Percentiles rank a stretch among this genome's conserved stretches.
phyloP scores from a whole-genome alignment of 1,140 invertebrate species.

The Apis mellifera region DNA sequence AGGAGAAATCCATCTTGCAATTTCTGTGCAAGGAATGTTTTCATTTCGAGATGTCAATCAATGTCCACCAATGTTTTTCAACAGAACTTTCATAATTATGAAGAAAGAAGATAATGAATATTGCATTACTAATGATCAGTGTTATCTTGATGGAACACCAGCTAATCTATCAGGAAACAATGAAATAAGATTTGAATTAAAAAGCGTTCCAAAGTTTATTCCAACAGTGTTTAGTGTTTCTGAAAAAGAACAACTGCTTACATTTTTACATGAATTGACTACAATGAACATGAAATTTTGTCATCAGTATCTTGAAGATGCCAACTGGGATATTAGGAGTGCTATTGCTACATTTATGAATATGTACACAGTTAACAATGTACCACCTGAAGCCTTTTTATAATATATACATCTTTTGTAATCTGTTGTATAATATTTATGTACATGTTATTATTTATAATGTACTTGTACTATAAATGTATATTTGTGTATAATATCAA shows the following conservation, averaged over 20 bases:
- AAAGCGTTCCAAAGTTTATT: conserved; percentile 63
- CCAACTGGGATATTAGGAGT: conserved; percentile 74
- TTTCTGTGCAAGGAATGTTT: conserved; percentile 76
- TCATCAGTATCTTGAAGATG: conserved; percentile 68
- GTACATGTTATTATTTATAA: not conserved
- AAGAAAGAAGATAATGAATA: conserved; percentile 77
- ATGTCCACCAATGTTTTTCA: conserved; percentile 71
- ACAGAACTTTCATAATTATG: conserved; percentile 75
- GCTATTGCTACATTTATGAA: conserved; percentile 76
- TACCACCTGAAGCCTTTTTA: conserved; percentile 74
- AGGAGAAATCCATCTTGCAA: conserved; percentile 61
- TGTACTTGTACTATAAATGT: conserved; percentile 9
- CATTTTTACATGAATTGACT: conserved; percentile 72
- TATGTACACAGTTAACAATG: conserved; percentile 74
- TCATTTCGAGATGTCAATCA: conserved; percentile 67
- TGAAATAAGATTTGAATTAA: conserved; percentile 46
- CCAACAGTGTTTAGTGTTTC: conserved; percentile 72
- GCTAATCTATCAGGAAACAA: conserved; percentile 46
- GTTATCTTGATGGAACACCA: conserved; percentile 72
- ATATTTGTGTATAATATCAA: conserved; percentile 1
- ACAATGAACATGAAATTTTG: conserved; percentile 75
- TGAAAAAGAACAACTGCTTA: conserved; percentile 76
- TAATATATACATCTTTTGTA: conserved; percentile 24
- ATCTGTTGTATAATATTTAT: conserved; percentile 1
- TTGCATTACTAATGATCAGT: conserved; percentile 78